These are phyloP conservation scores for Pseudomyrmex dendroicus DNA, from an alignment of 1,140 invertebrate species.

Conservation along the genomic window DNA sequence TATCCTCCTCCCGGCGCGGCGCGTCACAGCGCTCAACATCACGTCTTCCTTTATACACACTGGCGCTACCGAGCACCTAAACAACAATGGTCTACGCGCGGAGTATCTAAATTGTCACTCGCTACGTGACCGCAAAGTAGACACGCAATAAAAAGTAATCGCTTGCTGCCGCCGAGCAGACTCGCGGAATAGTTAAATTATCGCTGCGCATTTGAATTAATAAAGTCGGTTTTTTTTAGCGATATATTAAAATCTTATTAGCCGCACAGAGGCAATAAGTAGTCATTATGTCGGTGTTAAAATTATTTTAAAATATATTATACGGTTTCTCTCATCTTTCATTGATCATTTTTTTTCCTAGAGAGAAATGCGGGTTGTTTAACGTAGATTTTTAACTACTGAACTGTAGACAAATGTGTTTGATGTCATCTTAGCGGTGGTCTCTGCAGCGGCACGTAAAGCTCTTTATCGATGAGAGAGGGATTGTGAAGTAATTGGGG, in stretches of 20 bases:
- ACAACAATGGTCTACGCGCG: slow-evolving; percentile 52
- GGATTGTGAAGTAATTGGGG: slow-evolving; percentile 24
- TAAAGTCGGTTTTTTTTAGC: neutral
- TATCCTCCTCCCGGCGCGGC: neutral
- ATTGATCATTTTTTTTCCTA: too few species aligned
- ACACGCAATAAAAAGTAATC: slow-evolving; percentile 44
- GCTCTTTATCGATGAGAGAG: slow-evolving; percentile 11
- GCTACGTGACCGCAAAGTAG: slow-evolving; percentile 45
- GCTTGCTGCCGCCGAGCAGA: neutral
- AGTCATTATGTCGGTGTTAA: too few species aligned
- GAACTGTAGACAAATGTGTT: neutral
- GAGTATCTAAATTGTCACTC: slow-evolving; percentile 52
- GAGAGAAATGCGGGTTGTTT: too few species aligned
- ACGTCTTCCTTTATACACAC: slow-evolving; percentile 46
- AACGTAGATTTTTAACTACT: neutral
- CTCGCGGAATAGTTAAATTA: neutral
- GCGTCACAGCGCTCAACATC: slow-evolving; percentile 17
- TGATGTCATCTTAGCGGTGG: neutral
- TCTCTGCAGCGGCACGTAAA: neutral
- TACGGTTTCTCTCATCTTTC: too few species aligned
- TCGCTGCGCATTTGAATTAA: neutral
- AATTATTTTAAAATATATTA: too few species aligned
- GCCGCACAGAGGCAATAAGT: too few species aligned
- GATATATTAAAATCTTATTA: too few species aligned
- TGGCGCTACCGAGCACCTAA: slow-evolving; percentile 6